A percentile compares a stretch with the other conserved stretches of the same genome.
phyloP scores from a whole-genome alignment of 1,140 invertebrate species.

The Drosophila lini region DNA sequence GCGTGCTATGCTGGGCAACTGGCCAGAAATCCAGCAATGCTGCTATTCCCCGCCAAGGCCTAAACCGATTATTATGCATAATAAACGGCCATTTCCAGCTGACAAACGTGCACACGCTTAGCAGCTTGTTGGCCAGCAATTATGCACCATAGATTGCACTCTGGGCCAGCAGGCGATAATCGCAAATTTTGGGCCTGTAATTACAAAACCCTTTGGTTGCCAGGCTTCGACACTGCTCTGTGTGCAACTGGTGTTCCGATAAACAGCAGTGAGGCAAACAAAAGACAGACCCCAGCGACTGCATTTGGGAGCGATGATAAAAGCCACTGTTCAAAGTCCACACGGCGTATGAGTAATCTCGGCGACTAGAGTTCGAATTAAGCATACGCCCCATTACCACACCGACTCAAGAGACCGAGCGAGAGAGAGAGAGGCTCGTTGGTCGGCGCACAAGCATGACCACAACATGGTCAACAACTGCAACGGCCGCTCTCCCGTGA shows the following conservation, averaged over 20 bases:
- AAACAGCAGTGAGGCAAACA: conserved; percentile 23
- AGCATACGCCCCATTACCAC: conserved; percentile 52
- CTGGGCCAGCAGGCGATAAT: conserved; percentile 17
- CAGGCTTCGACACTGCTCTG: conserved; percentile 3
- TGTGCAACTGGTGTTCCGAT: conserved; percentile 41
- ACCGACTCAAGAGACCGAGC: conserved; percentile 8
- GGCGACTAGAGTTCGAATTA: conserved; percentile 16
- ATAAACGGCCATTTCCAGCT: conserved; percentile 47
- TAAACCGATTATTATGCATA: conserved; percentile 32
- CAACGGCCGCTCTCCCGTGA: background rate
- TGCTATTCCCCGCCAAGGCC: background rate
- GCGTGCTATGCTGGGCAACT: conserved; percentile 36
- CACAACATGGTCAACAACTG: conserved; percentile 31
- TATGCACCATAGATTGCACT: conserved; percentile 39
- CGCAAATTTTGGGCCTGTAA: conserved; percentile 18
- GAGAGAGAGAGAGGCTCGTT: background rate
- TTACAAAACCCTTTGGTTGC: conserved; percentile 36
- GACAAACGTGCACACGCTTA: conserved; percentile 29
- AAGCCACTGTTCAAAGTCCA: conserved; percentile 59
- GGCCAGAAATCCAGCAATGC: background rate
- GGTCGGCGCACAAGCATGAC: conserved; percentile 35
- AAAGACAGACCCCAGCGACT: background rate
- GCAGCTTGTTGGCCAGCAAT: conserved; percentile 52
- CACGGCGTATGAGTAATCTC: conserved; percentile 63
- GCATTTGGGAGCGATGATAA: conserved; percentile 40